Conservation (phyloP, 2,797 vertebrate species). For the Centropyge bicolor region DNA sequence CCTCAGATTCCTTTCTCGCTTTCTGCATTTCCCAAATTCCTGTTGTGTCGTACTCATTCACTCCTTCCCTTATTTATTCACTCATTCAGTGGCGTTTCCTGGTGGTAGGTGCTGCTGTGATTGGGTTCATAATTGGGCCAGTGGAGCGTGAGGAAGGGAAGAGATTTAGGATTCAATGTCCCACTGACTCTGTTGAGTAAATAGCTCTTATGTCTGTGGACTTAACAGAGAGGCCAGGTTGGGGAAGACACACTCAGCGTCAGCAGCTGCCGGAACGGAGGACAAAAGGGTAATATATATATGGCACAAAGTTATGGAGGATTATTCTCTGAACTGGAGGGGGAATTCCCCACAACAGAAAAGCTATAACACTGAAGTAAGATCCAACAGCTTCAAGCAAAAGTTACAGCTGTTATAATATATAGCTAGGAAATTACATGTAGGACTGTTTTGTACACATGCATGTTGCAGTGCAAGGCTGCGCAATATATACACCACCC, state of each 20-base stretch:
- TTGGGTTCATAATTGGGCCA: constrained; percentile 78
- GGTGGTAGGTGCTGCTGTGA: constrained; percentile 68
- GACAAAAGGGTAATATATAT: constrained; percentile 62
- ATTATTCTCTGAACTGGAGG: constrained; percentile 34
- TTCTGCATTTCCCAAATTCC: constrained; percentile 39
- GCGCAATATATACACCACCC: background rate
- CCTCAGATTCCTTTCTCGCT: background rate
- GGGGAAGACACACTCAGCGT: constrained; percentile 68
- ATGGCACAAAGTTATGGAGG: constrained; percentile 40
- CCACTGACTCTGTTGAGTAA: constrained; percentile 83
- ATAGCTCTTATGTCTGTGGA: constrained; percentile 80
- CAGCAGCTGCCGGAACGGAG: constrained; percentile 66
- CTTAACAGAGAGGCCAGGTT: constrained; percentile 76
- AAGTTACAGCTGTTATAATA: background rate
- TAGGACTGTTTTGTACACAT: background rate
- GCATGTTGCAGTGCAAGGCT: constrained; percentile 1
- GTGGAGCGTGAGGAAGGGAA: constrained; percentile 79
- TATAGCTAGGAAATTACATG: background rate
- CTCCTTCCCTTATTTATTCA: background rate
- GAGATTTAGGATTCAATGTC: constrained; percentile 84
- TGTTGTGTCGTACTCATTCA: constrained; percentile 36
- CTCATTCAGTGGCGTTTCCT: constrained; percentile 61
- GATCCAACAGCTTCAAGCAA: background rate
- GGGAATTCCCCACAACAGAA: constrained; percentile 38
- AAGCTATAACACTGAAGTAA: background rate